A percentile compares a stretch with the other conserved stretches of the same genome.
phyloP scores from a whole-genome alignment of 2,888 invertebrate genomes.

The Xestia sexstrigata region DNA sequence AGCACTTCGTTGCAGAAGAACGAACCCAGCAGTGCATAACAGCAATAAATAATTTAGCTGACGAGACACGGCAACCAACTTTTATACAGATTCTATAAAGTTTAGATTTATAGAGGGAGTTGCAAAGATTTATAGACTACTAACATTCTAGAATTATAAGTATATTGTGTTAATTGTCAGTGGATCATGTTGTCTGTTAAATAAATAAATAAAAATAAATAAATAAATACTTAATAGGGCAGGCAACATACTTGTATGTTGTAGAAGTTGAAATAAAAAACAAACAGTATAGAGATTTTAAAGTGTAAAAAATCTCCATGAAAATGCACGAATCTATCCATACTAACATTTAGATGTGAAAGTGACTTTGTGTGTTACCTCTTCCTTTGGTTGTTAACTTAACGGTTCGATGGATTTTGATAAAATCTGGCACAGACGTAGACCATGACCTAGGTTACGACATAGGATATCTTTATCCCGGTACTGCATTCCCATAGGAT shows the following conservation, averaged over 20 bases:
- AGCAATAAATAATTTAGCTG: slow-evolving; percentile 41
- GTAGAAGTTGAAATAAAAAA: too few relatives aligned
- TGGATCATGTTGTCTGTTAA: too few relatives aligned
- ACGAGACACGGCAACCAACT: slow-evolving; percentile 45
- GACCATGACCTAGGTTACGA: neutral
- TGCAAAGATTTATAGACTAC: slow-evolving; percentile 56
- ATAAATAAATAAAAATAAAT: too few relatives aligned
- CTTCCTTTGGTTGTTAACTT: neutral
- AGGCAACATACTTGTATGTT: too few relatives aligned
- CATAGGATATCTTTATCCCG: neutral
- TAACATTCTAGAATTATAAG: too few relatives aligned
- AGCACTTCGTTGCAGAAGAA: slow-evolving; percentile 2
- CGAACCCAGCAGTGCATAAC: neutral
- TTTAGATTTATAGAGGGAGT: slow-evolving; percentile 46
- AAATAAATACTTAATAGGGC: too few relatives aligned
- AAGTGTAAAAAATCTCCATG: slow-evolving; percentile 36
- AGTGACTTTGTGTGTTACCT: neutral
- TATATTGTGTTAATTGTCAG: too few relatives aligned
- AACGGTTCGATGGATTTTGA: neutral
- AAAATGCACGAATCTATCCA: neutral
- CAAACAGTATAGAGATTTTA: slow-evolving; percentile 33
- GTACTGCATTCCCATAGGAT: neutral
- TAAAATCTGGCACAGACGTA: neutral
- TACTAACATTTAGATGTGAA: neutral
- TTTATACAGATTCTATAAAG: slow-evolving; percentile 31